Percentiles rank a stretch among this genome's conserved stretches.
These are phyloP conservation scores for Drosophila fulvimacula DNA, from an alignment of 2,888 invertebrate species.

Conservation along the genomic window DNA sequence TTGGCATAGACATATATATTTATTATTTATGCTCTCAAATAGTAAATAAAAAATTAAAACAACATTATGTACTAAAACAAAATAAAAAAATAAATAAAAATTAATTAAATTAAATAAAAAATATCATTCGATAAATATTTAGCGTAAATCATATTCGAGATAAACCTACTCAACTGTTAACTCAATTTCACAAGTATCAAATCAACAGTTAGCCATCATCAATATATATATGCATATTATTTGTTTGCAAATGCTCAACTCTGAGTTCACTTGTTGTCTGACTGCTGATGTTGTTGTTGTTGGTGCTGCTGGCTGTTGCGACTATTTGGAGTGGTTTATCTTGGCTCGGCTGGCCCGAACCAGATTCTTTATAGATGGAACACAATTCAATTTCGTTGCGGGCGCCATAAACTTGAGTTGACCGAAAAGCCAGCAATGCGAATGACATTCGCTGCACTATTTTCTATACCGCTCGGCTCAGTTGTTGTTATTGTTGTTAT, in stretches of 20 bases:
- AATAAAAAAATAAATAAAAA: too few relatives aligned
- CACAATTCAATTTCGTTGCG: conserved; percentile 63
- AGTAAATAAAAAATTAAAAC: too few relatives aligned
- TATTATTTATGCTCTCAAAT: too few relatives aligned
- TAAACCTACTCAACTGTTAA: too few relatives aligned
- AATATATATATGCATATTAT: background rate
- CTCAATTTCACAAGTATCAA: too few relatives aligned
- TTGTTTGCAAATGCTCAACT: background rate
- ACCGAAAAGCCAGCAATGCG: conserved; percentile 61
- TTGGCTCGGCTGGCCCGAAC: conserved; percentile 35
- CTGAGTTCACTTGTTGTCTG: conserved; percentile 19
- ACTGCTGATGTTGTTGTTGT: background rate
- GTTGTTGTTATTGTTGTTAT: conserved; percentile 68
- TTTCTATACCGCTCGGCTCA: conserved; percentile 45
- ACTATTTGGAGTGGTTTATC: conserved; percentile 36
- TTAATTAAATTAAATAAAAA: too few relatives aligned
- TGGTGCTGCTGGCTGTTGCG: background rate
- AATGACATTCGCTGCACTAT: conserved; percentile 76
- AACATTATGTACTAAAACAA: too few relatives aligned
- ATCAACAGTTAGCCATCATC: too few relatives aligned
- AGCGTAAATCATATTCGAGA: too few relatives aligned
- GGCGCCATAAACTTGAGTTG: conserved; percentile 66
- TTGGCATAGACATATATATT: too few relatives aligned
- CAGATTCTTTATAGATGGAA: conserved; percentile 38
- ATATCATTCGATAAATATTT: too few relatives aligned